These are phyloP conservation scores for Baccha elongata DNA, from an alignment of 2,888 invertebrate genomes.

Conservation along the genomic window DNA sequence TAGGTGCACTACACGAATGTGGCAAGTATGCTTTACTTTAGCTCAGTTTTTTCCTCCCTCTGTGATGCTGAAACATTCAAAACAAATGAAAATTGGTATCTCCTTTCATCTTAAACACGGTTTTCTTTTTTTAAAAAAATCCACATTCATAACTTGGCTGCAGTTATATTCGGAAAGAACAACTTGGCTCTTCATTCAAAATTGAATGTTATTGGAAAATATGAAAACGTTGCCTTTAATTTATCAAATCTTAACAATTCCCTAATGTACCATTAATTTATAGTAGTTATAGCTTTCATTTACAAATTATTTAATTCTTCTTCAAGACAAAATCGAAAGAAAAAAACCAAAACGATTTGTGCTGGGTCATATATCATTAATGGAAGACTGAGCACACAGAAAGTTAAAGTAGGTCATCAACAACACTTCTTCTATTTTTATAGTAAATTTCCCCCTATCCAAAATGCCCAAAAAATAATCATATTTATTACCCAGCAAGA, in stretches of 20 bases:
- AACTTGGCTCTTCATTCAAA: too few species aligned
- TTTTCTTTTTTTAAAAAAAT: too few species aligned
- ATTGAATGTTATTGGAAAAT: too few species aligned
- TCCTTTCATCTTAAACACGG: too few species aligned
- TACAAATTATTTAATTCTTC: conserved; percentile 56
- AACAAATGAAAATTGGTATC: too few species aligned
- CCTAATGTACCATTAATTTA: conserved; percentile 51
- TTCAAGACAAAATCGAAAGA: conserved; percentile 14
- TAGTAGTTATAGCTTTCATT: conserved; percentile 25
- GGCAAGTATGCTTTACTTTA: too few species aligned
- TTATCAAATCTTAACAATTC: conserved; percentile 24
- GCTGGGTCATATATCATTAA: conserved; percentile 61
- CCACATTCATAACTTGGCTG: too few species aligned
- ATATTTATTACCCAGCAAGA: conserved; percentile 22
- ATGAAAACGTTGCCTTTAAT: too few species aligned
- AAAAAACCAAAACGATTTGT: conserved; percentile 36
- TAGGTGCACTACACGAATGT: too few species aligned
- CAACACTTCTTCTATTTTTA: conserved; percentile 47
- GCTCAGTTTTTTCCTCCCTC: too few species aligned
- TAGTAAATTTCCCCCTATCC: conserved; percentile 22
- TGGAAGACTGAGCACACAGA: conserved; percentile 54
- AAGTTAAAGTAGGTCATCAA: conserved; percentile 66
- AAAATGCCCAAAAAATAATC: conserved; percentile 4
- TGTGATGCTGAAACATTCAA: too few species aligned
- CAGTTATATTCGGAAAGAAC: too few species aligned